Evolutionary conservation across 1,140 invertebrate genomes (phyloP), one percentile per base, ranked within the genome.

Genomic region (Tyrophagus putrescentiae): DNA sequence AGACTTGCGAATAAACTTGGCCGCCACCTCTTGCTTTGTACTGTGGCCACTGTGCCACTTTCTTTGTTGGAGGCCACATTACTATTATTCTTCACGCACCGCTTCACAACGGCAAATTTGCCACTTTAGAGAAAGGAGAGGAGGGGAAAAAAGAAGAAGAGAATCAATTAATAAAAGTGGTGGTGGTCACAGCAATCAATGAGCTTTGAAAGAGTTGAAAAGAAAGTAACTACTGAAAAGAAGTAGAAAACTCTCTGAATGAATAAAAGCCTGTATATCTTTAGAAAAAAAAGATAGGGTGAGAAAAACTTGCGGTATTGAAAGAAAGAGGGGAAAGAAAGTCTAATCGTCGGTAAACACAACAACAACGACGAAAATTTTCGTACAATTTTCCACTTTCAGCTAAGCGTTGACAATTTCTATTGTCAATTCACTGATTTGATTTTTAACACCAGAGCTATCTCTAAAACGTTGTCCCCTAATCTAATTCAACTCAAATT

Each of bases 1-100:
- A 4, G 73, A 64, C 62, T 79, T 79, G 57, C 73, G 68, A 48
- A 79, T 77, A 66, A 76, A 79, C 66, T 79, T 79, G 31, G 76
- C 78, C 4, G 77, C 77, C 68, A 72, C 77, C 61, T 74, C 70
- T 18, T n/a, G n/a, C n/a, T n/a, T n/a, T n/a, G n/a, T n/a, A n/a
- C n/a, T n/a, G n/a, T 65, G 59, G 5, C 71, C 65, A 6, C 73
- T 29, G 18, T 9, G 45, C 7, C 18, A 18, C 13, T 39, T 39
- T 13, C 13, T 13, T 39, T 39, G 36, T 39, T 39, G 36, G 36
- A 13, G 36, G 36, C 21, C 21, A 21, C 13, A 21, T 50, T 23
- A 23, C 16, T 75, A 16, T 65, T 60, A 56, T 68, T 69, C 29
- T 75, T 66, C 28, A 65, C 66, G 56, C 75, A 76, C 63, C 71